A percentile compares a stretch with the other conserved stretches of the same genome.
Conservation (phyloP, 1,140 invertebrate genomes). For the Chymomyza costata region DNA sequence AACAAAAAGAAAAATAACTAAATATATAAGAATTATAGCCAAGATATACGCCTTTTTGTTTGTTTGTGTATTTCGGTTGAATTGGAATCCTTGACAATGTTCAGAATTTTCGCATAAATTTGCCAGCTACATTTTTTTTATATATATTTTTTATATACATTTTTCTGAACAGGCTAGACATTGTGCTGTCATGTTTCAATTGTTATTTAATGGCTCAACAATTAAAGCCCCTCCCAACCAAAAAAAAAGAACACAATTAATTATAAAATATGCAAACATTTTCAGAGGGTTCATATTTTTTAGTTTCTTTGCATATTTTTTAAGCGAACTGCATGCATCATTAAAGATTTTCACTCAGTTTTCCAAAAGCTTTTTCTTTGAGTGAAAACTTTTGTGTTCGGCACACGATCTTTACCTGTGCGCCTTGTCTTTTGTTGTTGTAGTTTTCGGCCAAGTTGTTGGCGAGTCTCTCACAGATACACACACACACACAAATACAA, state of each 20-base stretch:
- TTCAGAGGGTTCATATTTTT: constrained; percentile 21
- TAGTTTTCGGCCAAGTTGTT: constrained; percentile 46
- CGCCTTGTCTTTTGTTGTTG: too few relatives aligned
- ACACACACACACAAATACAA: constrained; percentile 6
- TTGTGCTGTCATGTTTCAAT: constrained; percentile 62
- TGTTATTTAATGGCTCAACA: constrained; percentile 57
- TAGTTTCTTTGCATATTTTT: too few relatives aligned
- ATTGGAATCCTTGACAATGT: constrained; percentile 68
- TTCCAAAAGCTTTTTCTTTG: constrained; percentile 59
- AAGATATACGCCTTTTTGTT: too few relatives aligned
- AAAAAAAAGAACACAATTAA: constrained; percentile 4
- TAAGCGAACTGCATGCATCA: too few relatives aligned
- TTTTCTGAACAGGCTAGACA: constrained; percentile 24
- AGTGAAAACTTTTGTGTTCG: constrained; percentile 37
- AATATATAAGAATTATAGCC: too few relatives aligned
- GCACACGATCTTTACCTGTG: constrained; percentile 30
- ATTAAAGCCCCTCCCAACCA: too few relatives aligned
- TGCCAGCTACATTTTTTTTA: background rate
- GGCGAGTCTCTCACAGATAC: constrained; percentile 26
- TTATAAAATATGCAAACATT: constrained; percentile 20
- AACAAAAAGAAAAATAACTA: constrained; percentile 23
- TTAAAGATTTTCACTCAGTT: constrained; percentile 28
- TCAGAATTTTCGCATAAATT: constrained; percentile 1
- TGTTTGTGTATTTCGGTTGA: constrained; percentile 42
- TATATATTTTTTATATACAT: background rate